phyloP scores from a whole-genome alignment of 1,140 invertebrate genomes.

The Dreissena polymorpha region DNA sequence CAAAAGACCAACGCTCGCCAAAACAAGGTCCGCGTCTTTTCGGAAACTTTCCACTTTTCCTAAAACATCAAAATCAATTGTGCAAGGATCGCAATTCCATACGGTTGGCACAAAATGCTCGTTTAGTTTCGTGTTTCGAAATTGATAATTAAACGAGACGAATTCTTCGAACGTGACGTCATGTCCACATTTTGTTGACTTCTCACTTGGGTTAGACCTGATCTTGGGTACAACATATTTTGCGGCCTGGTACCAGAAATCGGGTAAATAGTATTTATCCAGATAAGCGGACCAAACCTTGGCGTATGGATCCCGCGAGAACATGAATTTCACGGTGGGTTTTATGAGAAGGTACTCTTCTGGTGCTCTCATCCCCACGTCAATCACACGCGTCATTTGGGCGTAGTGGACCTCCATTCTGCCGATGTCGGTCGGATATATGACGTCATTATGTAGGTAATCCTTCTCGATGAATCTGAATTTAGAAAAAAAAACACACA shows the following conservation, averaged over 20 bases:
- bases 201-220: neutral
- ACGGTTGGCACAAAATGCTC: constrained; percentile 54
- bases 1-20: neutral
- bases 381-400: no score
- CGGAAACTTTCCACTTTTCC: constrained; percentile 27
- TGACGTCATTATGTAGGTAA: neutral
- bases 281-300: constrained; percentile 58
- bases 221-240: constrained; percentile 4
- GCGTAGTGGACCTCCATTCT: no score
- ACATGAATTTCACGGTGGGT: constrained; percentile 39
- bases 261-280: constrained; percentile 57
- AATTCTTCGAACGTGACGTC: constrained; percentile 60
- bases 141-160: constrained; percentile 1
- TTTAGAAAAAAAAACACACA: no score
- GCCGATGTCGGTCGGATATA: neutral
- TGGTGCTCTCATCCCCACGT: neutral
- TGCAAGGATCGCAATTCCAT: constrained; percentile 46
- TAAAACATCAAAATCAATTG: constrained; percentile 21
- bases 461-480: neutral
- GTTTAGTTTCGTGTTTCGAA: constrained; percentile 34
- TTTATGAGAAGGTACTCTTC: neutral
- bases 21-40: constrained; percentile 14
- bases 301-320: constrained; percentile 56
- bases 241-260: constrained; percentile 32
- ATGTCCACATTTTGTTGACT: constrained; percentile 47